phyloP scores from a whole-genome alignment of 2,888 invertebrate genomes.

The Diaperis boleti region DNA sequence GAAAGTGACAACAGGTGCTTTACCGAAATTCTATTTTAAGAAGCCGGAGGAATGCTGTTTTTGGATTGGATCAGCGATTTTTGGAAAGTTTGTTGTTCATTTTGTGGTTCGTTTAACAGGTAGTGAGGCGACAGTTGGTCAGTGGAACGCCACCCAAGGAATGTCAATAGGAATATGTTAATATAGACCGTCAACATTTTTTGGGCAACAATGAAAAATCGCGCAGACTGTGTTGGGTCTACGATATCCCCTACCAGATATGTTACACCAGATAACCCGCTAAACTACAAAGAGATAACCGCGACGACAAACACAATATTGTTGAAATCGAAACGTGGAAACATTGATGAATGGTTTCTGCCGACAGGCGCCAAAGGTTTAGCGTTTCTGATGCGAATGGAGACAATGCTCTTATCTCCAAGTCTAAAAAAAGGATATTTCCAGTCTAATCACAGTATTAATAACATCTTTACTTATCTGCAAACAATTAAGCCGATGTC shows the following conservation, averaged over 20 bases:
- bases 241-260: not conserved
- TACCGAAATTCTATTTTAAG: not conserved
- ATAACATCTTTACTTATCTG: not conserved
- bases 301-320: conserved; percentile 22
- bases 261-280: conserved; percentile 15
- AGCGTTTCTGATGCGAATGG: conserved; percentile 5
- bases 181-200: too few relatives aligned
- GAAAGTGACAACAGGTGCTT: conserved; percentile 12
- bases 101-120: not conserved
- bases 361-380: conserved; percentile 36
- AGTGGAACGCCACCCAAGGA: too few relatives aligned
- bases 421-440: not conserved
- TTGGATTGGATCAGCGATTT: too few relatives aligned
- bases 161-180: too few relatives aligned
- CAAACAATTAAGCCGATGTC: not conserved
- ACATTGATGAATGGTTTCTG: conserved; percentile 24
- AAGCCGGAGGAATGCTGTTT: too few relatives aligned
- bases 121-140: not conserved
- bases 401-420: conserved; percentile 7
- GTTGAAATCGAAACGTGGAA: conserved; percentile 30
- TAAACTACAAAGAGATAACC: conserved; percentile 13
- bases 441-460: not conserved
- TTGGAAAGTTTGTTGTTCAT: not conserved
- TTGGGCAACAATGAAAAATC: too few relatives aligned
- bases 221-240: conserved; percentile 6